Base-by-base conservation (phyloP, 2,888 invertebrate genomes). In the Acleris cristana region DNA sequence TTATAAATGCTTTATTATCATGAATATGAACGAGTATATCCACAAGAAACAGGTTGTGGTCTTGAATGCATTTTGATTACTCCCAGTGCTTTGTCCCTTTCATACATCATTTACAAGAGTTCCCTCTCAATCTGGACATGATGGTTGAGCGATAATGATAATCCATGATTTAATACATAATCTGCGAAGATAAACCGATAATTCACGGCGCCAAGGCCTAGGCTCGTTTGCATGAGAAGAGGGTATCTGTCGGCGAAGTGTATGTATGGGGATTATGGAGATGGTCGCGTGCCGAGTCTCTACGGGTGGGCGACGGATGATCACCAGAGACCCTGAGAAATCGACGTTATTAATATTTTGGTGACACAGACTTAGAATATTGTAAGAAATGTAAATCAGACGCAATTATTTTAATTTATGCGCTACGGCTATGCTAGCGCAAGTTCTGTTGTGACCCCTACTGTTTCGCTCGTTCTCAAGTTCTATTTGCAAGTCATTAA, bases 321-420 rank as follows among this genome's bases (percentile, higher is more conserved):
- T 56, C 51, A 55, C 55, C 65, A 56, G 65, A 57, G 56, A 65
- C 49, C 21, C 26, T 65, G 61, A 61, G 51, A 62, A 66, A 66
- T 56, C 45, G 51, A 45, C 21, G 52, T 56, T 62, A 66, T 66
- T 61, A 66, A 66, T 57, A 62, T 62, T 66, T 66, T 19, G 52
- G 61, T 62, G 65, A 61, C 61, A 66, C 65, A 30, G 23, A 51
- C 61, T 61, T 51, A 21, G 44, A 51, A 45, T 26, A 40, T 19
- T 19, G 19, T 52, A 57, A 49, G 51, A 52, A 45, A 62, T 66
- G 45, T 57, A 66, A 66, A 66, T 66, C 45, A 62, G 56, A 26
- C 55, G 54, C 51, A 66, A 61, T 56, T 66, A 62, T 57, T 57
- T 45, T 61, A 66, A 66, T 66, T 56, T 62, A 66, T 65, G 55